Base-by-base conservation (phyloP, 2,888 invertebrate genomes). In the Calameuta idolon region DNA sequence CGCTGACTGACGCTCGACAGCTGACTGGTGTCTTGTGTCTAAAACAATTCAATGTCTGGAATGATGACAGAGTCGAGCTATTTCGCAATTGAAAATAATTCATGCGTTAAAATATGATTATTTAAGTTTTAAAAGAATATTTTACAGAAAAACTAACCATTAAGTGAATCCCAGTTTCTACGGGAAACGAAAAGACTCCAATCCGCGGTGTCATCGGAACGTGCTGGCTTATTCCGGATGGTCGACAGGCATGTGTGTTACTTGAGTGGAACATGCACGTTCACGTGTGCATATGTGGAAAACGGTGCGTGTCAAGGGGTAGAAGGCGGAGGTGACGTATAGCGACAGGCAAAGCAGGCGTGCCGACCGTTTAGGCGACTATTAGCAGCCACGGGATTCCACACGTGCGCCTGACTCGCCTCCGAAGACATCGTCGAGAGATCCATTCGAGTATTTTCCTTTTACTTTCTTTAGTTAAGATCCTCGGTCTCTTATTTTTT, bases 341-440 rank as follows among this genome's bases (percentile, higher is more conserved):
- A 85, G 86, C 85, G 85, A 87, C 87, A 85, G 84, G 82, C 83
- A 55, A 84, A 80, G 82, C 83, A 80, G 81, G 80, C 83, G 82
- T 85, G 84, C 81, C 85, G 81, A 87, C 83, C 88, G 82, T 88
- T 87, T 87, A 88, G 86, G 83, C 84, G 87, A 87, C 87, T 87
- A 87, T 83, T 83, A 83, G 83, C 80, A 74, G 80, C 78, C 79
- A 73, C 77, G 69, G 80, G 77, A 83, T 82, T 81, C 83, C 82
- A 82, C 85, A 82, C 85, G 85, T 84, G 86, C 82, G 76, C 76
- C 81, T 76, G 80, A 81, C 78, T 83, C 81, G 83, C 83, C 83
- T 34, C 78, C 74, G 73, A 80, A 79, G 84, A 84, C 83, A 83
- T 83, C 82, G 83, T 81, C 82, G 78, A 75, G 79, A 81, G 69